Conservation (phyloP, 1,140 invertebrate genomes). For the Geopemphigus sp. region DNA sequence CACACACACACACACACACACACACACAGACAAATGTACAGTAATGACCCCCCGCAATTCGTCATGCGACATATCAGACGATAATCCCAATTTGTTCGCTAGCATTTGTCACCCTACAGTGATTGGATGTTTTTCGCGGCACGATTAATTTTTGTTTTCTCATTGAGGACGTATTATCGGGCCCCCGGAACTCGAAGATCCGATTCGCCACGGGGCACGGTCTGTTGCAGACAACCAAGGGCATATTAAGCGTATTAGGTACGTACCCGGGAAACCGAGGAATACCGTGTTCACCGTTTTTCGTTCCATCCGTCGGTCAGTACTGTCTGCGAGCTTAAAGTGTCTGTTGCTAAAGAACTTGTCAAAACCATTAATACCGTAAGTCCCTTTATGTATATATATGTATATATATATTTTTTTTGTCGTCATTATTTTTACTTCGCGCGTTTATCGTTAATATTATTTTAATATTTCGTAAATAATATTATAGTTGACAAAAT, state of each 20-base stretch:
- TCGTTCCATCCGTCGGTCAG: slow-evolving; percentile 26
- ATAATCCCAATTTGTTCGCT: slow-evolving; percentile 22
- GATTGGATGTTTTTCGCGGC: slow-evolving; percentile 39
- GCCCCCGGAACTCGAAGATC: slow-evolving; percentile 37
- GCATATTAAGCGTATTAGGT: not conserved
- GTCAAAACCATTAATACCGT: not conserved
- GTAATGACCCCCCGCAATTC: slow-evolving; percentile 9
- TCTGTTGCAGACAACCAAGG: slow-evolving; percentile 30
- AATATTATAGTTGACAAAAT: too few species aligned
- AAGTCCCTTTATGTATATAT: not conserved
- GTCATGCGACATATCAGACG: slow-evolving; percentile 28
- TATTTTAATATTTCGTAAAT: too few species aligned
- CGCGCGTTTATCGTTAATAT: too few species aligned
- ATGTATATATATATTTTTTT: too few species aligned
- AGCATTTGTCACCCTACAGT: slow-evolving; percentile 44
- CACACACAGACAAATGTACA: not conserved
- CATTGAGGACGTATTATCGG: slow-evolving; percentile 5
- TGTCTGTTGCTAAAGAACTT: not conserved
- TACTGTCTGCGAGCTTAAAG: slow-evolving; percentile 2
- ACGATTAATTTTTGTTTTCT: slow-evolving; percentile 18
- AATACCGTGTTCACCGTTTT: not conserved
- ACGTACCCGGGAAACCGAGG: not conserved
- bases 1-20: not conserved
- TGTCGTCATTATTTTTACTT: too few species aligned
- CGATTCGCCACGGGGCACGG: slow-evolving; percentile 36